These are phyloP conservation scores for Notolepis coatsorum DNA, from an alignment of 2,797 vertebrate genomes.

Conservation along the genomic window DNA sequence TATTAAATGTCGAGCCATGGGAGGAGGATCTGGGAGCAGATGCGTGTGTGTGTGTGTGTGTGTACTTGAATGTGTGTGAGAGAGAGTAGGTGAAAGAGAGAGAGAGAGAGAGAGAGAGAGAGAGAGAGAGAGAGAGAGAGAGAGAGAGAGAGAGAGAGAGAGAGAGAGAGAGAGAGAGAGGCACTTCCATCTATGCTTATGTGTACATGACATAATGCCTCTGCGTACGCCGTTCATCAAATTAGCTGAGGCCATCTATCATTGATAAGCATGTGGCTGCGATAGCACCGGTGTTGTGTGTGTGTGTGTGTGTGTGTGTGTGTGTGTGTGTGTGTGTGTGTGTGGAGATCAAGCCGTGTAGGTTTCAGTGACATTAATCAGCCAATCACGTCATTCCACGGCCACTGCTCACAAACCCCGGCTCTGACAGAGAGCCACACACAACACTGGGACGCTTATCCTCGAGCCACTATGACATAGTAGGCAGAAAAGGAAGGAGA, in stretches of 20 bases:
- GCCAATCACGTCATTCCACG: slow-evolving; percentile 42
- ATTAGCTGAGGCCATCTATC: slow-evolving; percentile 44
- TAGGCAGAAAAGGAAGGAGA: slow-evolving; percentile 16
- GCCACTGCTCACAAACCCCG: slow-evolving; percentile 33
- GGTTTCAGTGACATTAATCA: slow-evolving; percentile 55
- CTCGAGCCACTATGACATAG: neutral
- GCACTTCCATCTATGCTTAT: slow-evolving; percentile 16
- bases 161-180: slow-evolving; percentile 5
- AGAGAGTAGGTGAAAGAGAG: neutral
- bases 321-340: neutral
- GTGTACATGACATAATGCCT: slow-evolving; percentile 23
- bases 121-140: slow-evolving; percentile 14
- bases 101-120: neutral
- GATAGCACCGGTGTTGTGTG: slow-evolving; percentile 33
- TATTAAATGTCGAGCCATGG: slow-evolving; percentile 24
- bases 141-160: neutral
- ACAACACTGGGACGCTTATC: slow-evolving; percentile 5
- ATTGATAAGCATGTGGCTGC: slow-evolving; percentile 44
- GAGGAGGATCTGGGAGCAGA: neutral
- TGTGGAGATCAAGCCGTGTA: slow-evolving; percentile 24
- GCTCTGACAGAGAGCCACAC: too few relatives aligned
- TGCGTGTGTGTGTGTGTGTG: slow-evolving; percentile 4
- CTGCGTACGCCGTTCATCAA: slow-evolving; percentile 36
- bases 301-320: neutral
- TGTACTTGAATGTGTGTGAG: slow-evolving; percentile 6